These are phyloP conservation scores for Dipodomys ordii DNA, from an alignment of 2,113 vertebrate genomes.

Conservation along the genomic window DNA sequence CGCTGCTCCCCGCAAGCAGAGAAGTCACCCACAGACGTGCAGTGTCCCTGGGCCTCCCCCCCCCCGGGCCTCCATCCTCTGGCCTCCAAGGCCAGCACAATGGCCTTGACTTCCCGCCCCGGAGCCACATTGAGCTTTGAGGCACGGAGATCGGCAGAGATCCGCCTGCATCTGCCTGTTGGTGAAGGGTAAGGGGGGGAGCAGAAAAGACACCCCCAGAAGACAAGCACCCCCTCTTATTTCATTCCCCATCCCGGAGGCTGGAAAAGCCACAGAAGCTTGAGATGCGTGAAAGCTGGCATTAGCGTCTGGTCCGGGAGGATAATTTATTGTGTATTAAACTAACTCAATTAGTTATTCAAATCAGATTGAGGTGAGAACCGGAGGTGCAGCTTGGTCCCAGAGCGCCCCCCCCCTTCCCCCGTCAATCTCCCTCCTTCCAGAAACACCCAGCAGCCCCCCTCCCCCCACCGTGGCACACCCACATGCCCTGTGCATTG, in stretches of 20 bases:
- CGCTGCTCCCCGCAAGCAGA: neutral
- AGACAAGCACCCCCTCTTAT: too few relatives aligned
- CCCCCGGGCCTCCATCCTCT: neutral
- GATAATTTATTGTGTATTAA: slow-evolving; percentile 21
- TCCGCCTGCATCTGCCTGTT: neutral
- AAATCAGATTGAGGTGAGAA: slow-evolving; percentile 33
- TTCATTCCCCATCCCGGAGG: neutral
- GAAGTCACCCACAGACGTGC: neutral
- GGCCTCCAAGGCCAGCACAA: neutral
- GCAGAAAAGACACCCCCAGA: too few relatives aligned
- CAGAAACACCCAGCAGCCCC: neutral
- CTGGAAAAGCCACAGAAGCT: neutral
- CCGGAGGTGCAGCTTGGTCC: neutral
- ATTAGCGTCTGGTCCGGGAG: neutral
- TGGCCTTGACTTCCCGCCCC: neutral
- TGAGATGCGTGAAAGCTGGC: neutral
- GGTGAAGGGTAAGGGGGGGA: too few relatives aligned
- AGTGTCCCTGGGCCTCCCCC: neutral
- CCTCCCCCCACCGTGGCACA: neutral
- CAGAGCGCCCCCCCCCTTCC: neutral
- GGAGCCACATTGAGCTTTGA: neutral
- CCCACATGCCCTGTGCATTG: neutral
- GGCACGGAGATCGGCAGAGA: neutral
- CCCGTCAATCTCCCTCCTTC: neutral
- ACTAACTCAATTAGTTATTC: neutral